These are phyloP conservation scores for Syngnathus scovelli DNA, from an alignment of 2,113 vertebrate species.

Conservation along the genomic window DNA sequence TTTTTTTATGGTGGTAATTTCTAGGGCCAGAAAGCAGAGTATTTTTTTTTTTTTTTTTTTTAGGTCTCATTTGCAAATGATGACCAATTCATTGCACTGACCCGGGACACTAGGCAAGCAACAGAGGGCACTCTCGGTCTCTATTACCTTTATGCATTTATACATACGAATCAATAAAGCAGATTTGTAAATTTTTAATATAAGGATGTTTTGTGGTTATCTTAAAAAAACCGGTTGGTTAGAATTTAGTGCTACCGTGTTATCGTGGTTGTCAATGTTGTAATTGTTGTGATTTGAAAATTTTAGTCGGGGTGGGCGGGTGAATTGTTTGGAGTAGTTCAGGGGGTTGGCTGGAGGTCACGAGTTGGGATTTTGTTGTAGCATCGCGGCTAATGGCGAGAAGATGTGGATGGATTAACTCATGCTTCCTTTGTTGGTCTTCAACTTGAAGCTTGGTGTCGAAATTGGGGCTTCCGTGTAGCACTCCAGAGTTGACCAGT, in stretches of 20 bases:
- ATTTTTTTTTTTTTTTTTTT: neutral
- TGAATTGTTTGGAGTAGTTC: conserved; percentile 43
- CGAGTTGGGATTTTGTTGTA: conserved; percentile 37
- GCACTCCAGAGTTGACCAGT: conserved; percentile 28
- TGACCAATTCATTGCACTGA: conserved; percentile 68
- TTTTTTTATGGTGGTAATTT: conserved; percentile 14
- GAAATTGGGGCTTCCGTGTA: conserved; percentile 22
- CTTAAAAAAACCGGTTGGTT: conserved; percentile 49
- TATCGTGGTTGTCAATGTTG: conserved; percentile 62
- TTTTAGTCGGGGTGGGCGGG: conserved; percentile 44
- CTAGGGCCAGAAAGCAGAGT: conserved; percentile 31
- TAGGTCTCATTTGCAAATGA: conserved; percentile 43
- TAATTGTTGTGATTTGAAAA: conserved; percentile 67
- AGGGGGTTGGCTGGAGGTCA: conserved; percentile 35
- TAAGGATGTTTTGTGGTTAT: conserved; percentile 74
- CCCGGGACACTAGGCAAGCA: conserved; percentile 66
- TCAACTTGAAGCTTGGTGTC: neutral
- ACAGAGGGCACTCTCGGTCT: conserved; percentile 67
- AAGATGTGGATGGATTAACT: conserved; percentile 25
- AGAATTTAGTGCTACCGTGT: conserved; percentile 42
- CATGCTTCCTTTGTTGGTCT: conserved; percentile 32
- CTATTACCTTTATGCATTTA: conserved; percentile 78
- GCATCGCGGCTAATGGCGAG: conserved; percentile 44
- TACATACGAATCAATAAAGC: conserved; percentile 72
- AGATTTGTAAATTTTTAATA: conserved; percentile 81